A percentile compares a stretch with the other conserved stretches of the same genome.
These are phyloP conservation scores for Oryzias woworae DNA, from an alignment of 2,113 vertebrate genomes.

Conservation along the genomic window DNA sequence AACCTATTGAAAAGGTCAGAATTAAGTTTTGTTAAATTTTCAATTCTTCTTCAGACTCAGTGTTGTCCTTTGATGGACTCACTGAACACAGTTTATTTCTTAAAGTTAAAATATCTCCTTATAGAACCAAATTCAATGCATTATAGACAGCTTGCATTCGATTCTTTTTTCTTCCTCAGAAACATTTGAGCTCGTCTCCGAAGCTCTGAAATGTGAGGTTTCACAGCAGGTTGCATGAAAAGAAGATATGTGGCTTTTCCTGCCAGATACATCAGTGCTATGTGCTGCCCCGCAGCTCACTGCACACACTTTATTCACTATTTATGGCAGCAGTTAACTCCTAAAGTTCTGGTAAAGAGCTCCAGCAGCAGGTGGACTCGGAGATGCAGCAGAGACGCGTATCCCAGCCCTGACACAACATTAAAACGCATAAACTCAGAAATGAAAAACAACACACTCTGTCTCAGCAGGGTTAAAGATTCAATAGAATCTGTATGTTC, in stretches of 20 bases:
- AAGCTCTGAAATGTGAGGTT: constrained; percentile 35
- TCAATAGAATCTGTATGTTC: constrained; percentile 31
- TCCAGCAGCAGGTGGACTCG: constrained; percentile 71
- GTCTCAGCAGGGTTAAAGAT: constrained; percentile 57
- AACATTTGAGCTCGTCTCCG: constrained; percentile 21
- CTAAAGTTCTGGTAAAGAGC: constrained; percentile 70
- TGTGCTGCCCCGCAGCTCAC: constrained; percentile 43
- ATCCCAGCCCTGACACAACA: constrained; percentile 64
- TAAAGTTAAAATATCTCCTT: constrained; percentile 1
- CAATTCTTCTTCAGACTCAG: no score
- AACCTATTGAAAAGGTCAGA: no score
- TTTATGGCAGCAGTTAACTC: constrained; percentile 73
- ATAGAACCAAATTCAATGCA: constrained; percentile 37
- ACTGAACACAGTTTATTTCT: neutral
- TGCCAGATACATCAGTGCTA: constrained; percentile 61
- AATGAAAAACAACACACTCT: constrained; percentile 64
- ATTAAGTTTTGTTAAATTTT: no score
- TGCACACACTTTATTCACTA: constrained; percentile 53
- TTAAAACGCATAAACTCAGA: constrained; percentile 57
- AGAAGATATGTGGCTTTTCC: constrained; percentile 59
- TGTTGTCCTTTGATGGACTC: no score
- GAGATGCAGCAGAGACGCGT: constrained; percentile 40
- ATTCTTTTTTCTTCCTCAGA: constrained; percentile 21
- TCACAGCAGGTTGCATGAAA: constrained; percentile 55
- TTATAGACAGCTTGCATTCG: constrained; percentile 12